phyloP scores from a whole-genome alignment of 1,140 invertebrate species.

The Neoseiulus cucumeris region DNA sequence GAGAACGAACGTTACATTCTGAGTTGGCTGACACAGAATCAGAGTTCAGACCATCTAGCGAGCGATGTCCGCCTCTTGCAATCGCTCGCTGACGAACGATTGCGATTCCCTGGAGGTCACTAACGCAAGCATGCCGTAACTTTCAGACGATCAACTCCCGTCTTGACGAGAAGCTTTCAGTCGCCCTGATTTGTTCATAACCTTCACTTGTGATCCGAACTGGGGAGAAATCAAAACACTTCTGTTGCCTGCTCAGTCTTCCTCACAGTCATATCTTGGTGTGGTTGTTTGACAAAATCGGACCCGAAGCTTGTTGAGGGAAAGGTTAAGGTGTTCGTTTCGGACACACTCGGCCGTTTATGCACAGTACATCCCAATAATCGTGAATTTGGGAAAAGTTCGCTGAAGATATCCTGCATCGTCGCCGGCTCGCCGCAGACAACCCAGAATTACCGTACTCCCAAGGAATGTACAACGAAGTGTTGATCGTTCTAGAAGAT shows the following conservation, averaged over 20 bases:
- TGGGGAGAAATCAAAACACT: conserved; percentile 30
- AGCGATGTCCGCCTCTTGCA: no score
- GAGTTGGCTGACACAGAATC: no score
- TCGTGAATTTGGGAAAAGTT: conserved; percentile 19
- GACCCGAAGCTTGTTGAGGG: conserved; percentile 19
- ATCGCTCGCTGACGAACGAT: no score
- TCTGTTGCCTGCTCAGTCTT: conserved; percentile 21
- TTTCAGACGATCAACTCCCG: no score
- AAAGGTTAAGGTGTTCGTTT: conserved; percentile 16
- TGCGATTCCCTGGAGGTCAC: no score
- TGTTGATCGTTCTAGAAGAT: conserved; percentile 11
- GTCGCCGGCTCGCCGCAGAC: background rate
- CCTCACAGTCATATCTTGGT: conserved; percentile 16
- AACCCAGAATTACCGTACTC: conserved; percentile 14
- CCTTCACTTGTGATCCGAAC: conserved; percentile 31
- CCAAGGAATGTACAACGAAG: conserved; percentile 13
- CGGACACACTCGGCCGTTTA: conserved; percentile 21
- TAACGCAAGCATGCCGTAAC: no score
- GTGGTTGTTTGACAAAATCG: conserved; percentile 15
- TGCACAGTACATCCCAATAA: conserved; percentile 25
- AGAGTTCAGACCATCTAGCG: no score
- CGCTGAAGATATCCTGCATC: conserved; percentile 14
- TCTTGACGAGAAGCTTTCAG: no score
- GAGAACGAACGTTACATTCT: no score
- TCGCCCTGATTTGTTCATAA: conserved; percentile 29